These are phyloP conservation scores for Distichodus sexfasciatus DNA, from an alignment of 2,797 vertebrate genomes.

Conservation along the genomic window DNA sequence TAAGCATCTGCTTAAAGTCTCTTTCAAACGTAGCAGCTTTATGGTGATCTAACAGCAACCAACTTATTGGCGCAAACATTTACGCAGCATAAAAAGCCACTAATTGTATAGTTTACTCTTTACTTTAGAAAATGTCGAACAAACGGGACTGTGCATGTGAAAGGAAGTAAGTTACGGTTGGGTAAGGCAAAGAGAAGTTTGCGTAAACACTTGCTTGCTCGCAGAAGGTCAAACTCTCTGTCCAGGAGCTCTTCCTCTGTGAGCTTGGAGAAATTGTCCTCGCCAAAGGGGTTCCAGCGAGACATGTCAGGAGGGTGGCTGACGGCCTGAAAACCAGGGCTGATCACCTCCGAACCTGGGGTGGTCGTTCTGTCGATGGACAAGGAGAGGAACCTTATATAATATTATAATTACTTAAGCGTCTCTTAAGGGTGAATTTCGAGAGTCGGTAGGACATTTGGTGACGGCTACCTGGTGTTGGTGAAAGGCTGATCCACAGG, in stretches of 20 bases:
- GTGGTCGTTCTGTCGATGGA: slow-evolving; percentile 68
- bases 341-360: slow-evolving; percentile 70
- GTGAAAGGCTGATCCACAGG: slow-evolving; percentile 70
- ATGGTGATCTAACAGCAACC: no score
- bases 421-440: not conserved
- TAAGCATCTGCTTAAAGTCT: no score
- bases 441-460: no score
- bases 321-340: slow-evolving; percentile 74
- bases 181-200: not conserved
- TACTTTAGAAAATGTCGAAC: no score
- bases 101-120: no score
- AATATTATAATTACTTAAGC: not conserved
- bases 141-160: not conserved
- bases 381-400: not conserved
- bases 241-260: slow-evolving; percentile 96
- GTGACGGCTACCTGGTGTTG: slow-evolving; percentile 74
- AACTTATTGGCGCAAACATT: no score
- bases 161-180: not conserved
- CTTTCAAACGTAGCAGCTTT: no score
- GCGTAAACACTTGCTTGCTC: slow-evolving; percentile 94
- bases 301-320: slow-evolving; percentile 95
- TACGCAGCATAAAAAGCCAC: no score
- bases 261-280: slow-evolving; percentile 96
- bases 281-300: slow-evolving; percentile 95
- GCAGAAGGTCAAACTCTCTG: slow-evolving; percentile 95